Conservation (phyloP, 2,888 invertebrate species). For the Tridacna gigas region DNA sequence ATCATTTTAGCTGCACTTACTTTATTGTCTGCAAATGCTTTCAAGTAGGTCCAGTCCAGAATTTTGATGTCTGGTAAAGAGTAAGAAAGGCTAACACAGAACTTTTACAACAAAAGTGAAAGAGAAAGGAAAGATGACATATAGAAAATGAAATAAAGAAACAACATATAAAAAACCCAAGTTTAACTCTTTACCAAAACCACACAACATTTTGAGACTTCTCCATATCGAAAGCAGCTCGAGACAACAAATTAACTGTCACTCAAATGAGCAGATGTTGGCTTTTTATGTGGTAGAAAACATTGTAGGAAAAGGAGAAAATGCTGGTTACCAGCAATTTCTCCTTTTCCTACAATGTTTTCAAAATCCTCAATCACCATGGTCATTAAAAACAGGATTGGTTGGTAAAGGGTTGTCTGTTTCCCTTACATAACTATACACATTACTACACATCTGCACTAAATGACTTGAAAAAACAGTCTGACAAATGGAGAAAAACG, state of each 20-base stretch:
- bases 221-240: not conserved
- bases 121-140: no score
- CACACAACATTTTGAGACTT: not conserved
- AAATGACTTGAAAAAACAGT: no score
- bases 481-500: no score
- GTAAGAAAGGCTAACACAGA: not conserved
- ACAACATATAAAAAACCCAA: not conserved
- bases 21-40: no score
- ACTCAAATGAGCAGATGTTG: not conserved
- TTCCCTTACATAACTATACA: no score
- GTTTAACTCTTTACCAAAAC: not conserved
- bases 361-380: no score
- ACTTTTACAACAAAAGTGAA: no score
- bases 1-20: no score
- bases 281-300: not conserved
- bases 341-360: not conserved
- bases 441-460: no score
- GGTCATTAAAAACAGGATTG: no score
- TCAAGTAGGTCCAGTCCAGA: not conserved
- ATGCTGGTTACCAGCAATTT: not conserved
- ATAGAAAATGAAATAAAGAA: no score
- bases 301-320: not conserved
- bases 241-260: not conserved
- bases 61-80: not conserved
- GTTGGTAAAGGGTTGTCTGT: no score